phyloP scores from a whole-genome alignment of 2,888 invertebrate species.

The Drosophila formosana region DNA sequence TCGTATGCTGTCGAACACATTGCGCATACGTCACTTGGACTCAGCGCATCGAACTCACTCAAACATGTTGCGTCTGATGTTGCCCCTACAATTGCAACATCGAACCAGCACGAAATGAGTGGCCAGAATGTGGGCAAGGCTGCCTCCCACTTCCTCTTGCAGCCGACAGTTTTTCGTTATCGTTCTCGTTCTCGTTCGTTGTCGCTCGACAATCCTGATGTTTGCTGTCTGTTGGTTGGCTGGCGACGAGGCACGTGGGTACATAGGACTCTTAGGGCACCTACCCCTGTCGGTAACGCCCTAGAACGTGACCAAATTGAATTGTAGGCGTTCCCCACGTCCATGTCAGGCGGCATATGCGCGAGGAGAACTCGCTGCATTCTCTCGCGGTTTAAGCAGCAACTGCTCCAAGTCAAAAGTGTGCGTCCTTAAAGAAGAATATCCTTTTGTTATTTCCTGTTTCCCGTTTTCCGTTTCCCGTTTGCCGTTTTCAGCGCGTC shows the following conservation, averaged over 20 bases:
- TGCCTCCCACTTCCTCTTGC: slow-evolving; percentile 35
- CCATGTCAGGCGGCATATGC: slow-evolving; percentile 39
- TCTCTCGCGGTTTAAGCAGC: slow-evolving; percentile 13
- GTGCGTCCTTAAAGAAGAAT: slow-evolving; percentile 36
- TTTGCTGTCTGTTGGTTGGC: slow-evolving; percentile 60
- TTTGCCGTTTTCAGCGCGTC: not conserved
- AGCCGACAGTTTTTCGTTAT: slow-evolving; percentile 39
- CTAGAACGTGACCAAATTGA: slow-evolving; percentile 83
- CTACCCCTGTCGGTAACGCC: slow-evolving; percentile 80
- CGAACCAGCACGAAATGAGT: slow-evolving; percentile 20
- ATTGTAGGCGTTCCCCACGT: slow-evolving; percentile 79
- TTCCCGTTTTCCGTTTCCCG: slow-evolving; percentile 18
- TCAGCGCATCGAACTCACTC: slow-evolving; percentile 65
- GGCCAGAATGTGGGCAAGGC: slow-evolving; percentile 8
- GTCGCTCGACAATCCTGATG: slow-evolving; percentile 32
- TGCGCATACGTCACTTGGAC: slow-evolving; percentile 51
- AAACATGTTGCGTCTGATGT: slow-evolving; percentile 67
- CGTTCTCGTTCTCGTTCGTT: slow-evolving; percentile 36
- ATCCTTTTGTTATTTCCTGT: slow-evolving; percentile 18
- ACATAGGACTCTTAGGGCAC: slow-evolving; percentile 40
- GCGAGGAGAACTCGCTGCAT: slow-evolving; percentile 35
- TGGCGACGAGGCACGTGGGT: slow-evolving; percentile 28
- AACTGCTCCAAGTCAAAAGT: not conserved
- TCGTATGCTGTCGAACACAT: slow-evolving; percentile 21
- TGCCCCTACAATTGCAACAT: slow-evolving; percentile 64